phyloP scores from a whole-genome alignment of 1,140 invertebrate species.

The Ceratitis capitata region DNA sequence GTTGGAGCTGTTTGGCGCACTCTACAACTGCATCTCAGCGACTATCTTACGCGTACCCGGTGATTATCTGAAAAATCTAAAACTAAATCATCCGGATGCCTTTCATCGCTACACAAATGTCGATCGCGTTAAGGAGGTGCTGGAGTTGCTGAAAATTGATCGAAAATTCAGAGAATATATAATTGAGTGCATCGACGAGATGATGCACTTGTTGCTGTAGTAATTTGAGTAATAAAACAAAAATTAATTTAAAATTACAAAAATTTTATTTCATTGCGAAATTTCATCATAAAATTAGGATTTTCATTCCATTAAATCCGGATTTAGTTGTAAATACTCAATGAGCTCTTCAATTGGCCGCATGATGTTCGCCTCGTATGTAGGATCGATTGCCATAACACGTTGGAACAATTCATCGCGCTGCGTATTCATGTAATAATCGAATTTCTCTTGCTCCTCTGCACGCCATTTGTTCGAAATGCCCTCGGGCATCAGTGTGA shows the following conservation, averaged over 20 bases:
- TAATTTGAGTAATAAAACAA: neutral
- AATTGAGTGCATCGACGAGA: slow-evolving; percentile 55
- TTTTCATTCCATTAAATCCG: neutral
- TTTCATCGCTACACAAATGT: slow-evolving; percentile 58
- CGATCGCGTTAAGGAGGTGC: slow-evolving; percentile 50
- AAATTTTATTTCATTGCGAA: neutral
- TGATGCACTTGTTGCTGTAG: slow-evolving; percentile 54
- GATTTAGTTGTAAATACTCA: slow-evolving; percentile 47
- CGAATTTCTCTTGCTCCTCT: slow-evolving; percentile 53
- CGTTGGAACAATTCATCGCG: slow-evolving; percentile 51
- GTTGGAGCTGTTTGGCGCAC: slow-evolving; percentile 52
- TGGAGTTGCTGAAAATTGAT: slow-evolving; percentile 49
- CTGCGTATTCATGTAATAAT: slow-evolving; percentile 55
- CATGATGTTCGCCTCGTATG: slow-evolving; percentile 53
- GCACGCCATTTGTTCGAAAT: slow-evolving; percentile 48
- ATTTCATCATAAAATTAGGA: neutral
- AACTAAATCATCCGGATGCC: slow-evolving; percentile 48
- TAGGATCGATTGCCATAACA: slow-evolving; percentile 53
- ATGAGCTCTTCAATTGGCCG: slow-evolving; percentile 50
- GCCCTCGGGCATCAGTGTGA: slow-evolving; percentile 49
- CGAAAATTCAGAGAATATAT: slow-evolving; percentile 51
- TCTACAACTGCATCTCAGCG: slow-evolving; percentile 56
- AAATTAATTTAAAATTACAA: neutral
- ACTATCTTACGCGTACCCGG: slow-evolving; percentile 53
- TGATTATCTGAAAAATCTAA: slow-evolving; percentile 54